Evolutionary conservation across 2,113 vertebrate genomes (phyloP), one percentile per base, ranked within the genome.

Genomic region (Phyllopteryx taeniolatus): DNA sequence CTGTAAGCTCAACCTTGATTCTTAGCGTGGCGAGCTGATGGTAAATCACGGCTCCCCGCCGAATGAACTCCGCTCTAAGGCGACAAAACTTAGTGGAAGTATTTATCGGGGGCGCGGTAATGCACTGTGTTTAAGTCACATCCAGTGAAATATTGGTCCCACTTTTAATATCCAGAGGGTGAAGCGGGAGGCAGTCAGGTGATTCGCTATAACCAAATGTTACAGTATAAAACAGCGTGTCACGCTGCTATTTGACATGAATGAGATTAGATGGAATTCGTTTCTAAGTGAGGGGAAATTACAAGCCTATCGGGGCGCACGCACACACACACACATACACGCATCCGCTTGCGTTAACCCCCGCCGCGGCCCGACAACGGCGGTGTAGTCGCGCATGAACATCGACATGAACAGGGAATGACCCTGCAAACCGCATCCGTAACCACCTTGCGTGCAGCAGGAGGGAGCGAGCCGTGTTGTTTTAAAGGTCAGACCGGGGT

Each of bases 181-280:
- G 85, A 76, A 88, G 86, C 77, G 81, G 54, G 86, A 91, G 71
- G 86, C 91, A 90, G 79, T 90, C 84, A 88, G 85, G 87, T 92
- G 91, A 87, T 90, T 85, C 91, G 79, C 83, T 88, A 88, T 89
- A 93, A 93, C 91, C 91, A 92, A 92, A 93, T 92, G 91, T 91
- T 92, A 90, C 91, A 81, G 89, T 86, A 90, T 88, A 92, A 93
- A 93, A 92, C 92, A 92, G 88, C 88, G 81, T 92, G 91, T 91
- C 85, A 84, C 82, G 75, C 78, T 79, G 80, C 87, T 90, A 91
- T 92, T 92, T 93, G 93, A 94, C 92, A 94, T 89, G 86, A 92
- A 92, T 92, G 89, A 94, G 91, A 94, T 94, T 92, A 93, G 89
- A 93, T 88, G 90, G 86, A 93, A 92, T 91, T 93, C 87, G 89